Base-by-base conservation (phyloP, 1,140 invertebrate genomes). In the Eriocheir sinensis region DNA sequence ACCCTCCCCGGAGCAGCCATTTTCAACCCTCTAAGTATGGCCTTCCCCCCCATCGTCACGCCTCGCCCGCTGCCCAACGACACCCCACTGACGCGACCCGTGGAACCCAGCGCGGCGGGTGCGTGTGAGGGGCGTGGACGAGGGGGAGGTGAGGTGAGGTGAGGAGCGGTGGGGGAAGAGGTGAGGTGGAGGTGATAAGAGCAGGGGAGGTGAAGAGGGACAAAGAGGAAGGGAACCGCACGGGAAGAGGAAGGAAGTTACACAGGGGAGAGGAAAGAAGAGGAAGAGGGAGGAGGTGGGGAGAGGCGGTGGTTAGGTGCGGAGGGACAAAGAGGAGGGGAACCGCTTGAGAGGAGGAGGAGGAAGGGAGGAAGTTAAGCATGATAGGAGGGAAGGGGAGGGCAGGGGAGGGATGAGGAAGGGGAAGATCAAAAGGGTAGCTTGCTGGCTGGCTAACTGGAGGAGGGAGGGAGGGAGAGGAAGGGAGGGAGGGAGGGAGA, bases 121-220 rank as follows among this genome's bases (percentile, higher is more conserved):
- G 60, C n/a, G 60, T 72, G 60, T 48, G 44, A 48, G 15, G 44
- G 44, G 44, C n/a, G n/a, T n/a, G 80, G 80, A 8, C 4, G 80
- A 27, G 27, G 34, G 27, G 27, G 80, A n/a, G 32, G 83, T 34
- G 83, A n/a, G 34, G n/a, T 72, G n/a, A 72, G n/a, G 60, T 72
- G 60, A 72, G 60, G n/a, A 72, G 83, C n/a, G 80, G 80, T 30
- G 27, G 80, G 80, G 27, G 34, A 36, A 81, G 80, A n/a, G 32
- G 83, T 34, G 83, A n/a, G 34, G n/a, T 72, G 60, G n/a, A 72
- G n/a, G 60, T 72, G 60, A 72, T 12, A 72, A 72, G 83, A 32
- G 83, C 32, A n/a, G 27, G 6, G 83, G 88, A 21, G 38, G 32
- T 41, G 48, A 44, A 41, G 40, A 30, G 40, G 6, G 2, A 30